These are phyloP conservation scores for Hippopotamyrus pictus DNA, from an alignment of 2,797 vertebrate species.

Conservation along the genomic window DNA sequence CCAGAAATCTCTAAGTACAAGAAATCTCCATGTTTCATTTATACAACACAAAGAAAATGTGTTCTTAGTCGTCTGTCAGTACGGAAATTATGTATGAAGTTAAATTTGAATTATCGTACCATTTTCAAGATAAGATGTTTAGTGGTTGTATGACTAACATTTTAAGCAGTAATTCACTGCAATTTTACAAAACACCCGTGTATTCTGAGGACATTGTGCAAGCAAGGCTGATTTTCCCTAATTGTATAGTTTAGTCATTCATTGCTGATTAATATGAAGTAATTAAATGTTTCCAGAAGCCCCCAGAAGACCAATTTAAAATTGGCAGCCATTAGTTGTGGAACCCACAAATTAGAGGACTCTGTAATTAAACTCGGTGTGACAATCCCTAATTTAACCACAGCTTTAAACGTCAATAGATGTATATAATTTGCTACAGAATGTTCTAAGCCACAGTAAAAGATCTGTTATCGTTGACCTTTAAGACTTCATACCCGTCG, in stretches of 20 bases:
- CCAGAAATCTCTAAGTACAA: not conserved
- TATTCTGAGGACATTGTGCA: not conserved
- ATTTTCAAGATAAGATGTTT: not conserved
- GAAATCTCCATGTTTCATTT: not conserved
- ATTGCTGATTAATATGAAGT: not conserved
- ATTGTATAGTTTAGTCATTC: constrained; percentile 6
- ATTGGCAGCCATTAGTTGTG: not conserved
- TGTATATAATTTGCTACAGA: not conserved
- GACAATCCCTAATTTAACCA: not conserved
- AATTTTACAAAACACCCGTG: not conserved
- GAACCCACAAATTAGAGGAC: not conserved
- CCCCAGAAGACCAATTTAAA: not conserved
- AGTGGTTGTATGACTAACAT: not conserved
- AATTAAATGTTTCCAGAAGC: not conserved
- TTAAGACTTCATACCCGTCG: not conserved
- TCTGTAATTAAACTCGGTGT: not conserved
- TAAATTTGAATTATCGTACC: not conserved
- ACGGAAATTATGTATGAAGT: not conserved
- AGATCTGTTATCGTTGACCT: not conserved
- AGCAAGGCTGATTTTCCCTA: not conserved
- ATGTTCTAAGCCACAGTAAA: not conserved
- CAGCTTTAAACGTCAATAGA: not conserved
- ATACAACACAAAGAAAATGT: not conserved
- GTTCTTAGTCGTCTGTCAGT: not conserved
- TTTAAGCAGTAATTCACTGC: not conserved